Base-by-base conservation (phyloP, 2,797 vertebrate species). In the Siniperca scherzeri region DNA sequence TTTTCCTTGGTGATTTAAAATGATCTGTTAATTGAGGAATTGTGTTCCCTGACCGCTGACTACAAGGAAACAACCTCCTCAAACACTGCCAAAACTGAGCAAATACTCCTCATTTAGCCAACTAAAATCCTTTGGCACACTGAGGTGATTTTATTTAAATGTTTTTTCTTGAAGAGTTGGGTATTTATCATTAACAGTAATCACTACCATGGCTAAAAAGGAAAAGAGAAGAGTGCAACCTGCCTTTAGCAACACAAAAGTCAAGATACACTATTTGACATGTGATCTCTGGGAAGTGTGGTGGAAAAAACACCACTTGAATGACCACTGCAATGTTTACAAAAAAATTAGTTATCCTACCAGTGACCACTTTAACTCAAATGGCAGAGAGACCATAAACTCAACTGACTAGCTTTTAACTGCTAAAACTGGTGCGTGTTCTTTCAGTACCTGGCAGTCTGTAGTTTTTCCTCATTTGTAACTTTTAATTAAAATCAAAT, bases 401-500 rank as follows among this genome's bases (percentile, higher is more conserved):
- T 44, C 1, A 40, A 19, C 1, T 14, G 33, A 67, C 13, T 14
- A 17, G 11, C 30, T 12, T 53, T 67, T 36, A 25, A 14, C 52
- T 30, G 38, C 25, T 61, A 0, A 67, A 56, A 65, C 14, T 14
- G 30, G 22, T 33, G 44, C 22, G 19, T 74, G 19, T 33, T 42
- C 25, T 25, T 27, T 55, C 50, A 36, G 14, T 50, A 44, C 22
- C 30, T 27, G 66, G 14, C 30, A 25, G 36, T 71, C 10, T 52
- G 57, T 68, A 10, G 12, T 17, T 52, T 50, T 53, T 53, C 56
- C 46, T 65, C 25, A 73, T 74, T 79, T 77, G 30, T 50, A 60
- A 69, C 60, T 85, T 87, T 74, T 38, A 81, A 83, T 77, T 76
- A 48, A 69, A 83, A 61, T 81, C 64, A 84, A 83, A 83, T 77